Percentiles rank a stretch among this genome's conserved stretches.
Evolutionary conservation across 2,888 invertebrate genomes (phyloP).

Genomic region (Gryllus longicercus): DNA sequence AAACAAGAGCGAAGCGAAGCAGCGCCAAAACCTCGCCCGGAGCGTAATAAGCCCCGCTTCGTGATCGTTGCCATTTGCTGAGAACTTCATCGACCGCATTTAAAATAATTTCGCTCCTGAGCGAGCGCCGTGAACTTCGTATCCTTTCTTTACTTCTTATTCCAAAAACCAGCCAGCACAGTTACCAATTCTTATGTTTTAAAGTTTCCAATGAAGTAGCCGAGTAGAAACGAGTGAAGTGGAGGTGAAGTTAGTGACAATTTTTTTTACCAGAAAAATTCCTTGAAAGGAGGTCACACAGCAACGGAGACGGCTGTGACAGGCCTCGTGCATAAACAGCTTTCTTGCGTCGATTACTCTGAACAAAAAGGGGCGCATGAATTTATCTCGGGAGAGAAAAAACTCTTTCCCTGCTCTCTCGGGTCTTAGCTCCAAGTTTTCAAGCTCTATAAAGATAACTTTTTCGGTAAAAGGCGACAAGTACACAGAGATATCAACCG

Average conservation of each 20-base stretch:
- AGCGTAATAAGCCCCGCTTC: too few species aligned
- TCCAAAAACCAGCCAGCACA: too few species aligned
- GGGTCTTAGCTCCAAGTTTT: not conserved
- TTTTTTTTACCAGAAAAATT: not conserved
- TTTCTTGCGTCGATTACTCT: not conserved
- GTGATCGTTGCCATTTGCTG: too few species aligned
- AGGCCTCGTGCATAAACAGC: not conserved
- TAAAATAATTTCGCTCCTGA: too few species aligned
- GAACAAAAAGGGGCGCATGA: not conserved
- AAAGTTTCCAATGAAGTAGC: too few species aligned
- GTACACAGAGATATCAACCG: not conserved
- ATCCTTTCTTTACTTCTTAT: too few species aligned
- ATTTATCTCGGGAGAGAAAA: not conserved
- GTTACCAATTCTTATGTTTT: too few species aligned
- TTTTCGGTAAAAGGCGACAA: constrained; percentile 1
- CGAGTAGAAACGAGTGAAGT: not conserved
- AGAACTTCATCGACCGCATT: too few species aligned
- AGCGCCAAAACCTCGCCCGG: too few species aligned
- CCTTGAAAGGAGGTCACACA: not conserved
- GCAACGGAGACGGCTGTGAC: not conserved
- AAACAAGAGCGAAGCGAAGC: too few species aligned
- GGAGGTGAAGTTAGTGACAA: not conserved
- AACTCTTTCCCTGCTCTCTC: not conserved
- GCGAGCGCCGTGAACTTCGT: too few species aligned
- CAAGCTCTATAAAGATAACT: constrained; percentile 11